Evolutionary conservation across 2,797 vertebrate species (phyloP).

Genomic region (Cynopterus sphinx): DNA sequence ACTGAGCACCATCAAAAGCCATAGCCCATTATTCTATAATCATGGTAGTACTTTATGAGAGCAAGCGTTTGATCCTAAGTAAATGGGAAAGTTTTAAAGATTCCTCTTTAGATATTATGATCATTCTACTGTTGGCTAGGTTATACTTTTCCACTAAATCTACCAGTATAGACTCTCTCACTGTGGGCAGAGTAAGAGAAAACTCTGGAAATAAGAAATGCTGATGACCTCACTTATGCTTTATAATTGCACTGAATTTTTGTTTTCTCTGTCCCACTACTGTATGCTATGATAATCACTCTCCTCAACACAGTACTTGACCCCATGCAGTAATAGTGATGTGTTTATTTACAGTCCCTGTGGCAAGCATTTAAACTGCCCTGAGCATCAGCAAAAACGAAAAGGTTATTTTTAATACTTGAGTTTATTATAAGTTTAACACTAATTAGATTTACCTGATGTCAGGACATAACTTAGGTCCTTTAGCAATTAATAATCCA

Average conservation of each 20-base stretch:
- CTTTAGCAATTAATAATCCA: background rate
- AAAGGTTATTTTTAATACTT: background rate
- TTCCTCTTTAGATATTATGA: background rate
- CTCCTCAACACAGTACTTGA: background rate
- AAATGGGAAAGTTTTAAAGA: background rate
- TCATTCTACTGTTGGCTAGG: background rate
- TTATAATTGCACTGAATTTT: background rate
- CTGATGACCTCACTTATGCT: background rate
- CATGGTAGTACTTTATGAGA: background rate
- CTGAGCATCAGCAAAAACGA: background rate
- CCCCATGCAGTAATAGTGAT: background rate
- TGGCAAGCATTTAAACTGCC: background rate
- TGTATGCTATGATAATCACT: background rate
- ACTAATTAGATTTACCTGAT: background rate
- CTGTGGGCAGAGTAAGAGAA: background rate
- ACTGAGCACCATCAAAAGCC: background rate
- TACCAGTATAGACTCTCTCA: background rate
- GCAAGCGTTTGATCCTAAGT: background rate
- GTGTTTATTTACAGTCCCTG: background rate
- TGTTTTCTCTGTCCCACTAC: background rate
- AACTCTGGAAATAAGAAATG: background rate
- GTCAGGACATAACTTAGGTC: background rate
- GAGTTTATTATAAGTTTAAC: background rate
- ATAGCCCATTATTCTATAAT: background rate
- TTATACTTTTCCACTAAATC: background rate